Evolutionary conservation across 2,113 vertebrate species (phyloP), one percentile per base, ranked within the genome.

Genomic region (Cinclus mexicanus): DNA sequence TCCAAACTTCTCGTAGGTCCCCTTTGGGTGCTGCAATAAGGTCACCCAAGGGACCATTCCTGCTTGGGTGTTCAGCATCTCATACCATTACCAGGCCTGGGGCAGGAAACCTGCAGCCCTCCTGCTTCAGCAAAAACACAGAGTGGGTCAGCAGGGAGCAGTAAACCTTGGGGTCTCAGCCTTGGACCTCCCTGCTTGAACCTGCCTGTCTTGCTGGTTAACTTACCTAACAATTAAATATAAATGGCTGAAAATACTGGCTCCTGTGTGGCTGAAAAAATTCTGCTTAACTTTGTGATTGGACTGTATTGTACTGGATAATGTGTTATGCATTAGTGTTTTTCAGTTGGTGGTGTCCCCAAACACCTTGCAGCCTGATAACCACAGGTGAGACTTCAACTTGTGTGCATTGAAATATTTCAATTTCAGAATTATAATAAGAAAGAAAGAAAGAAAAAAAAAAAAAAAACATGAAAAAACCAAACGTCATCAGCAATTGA

Each of bases 401-500:
- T 76, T 53, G 6, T 31, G 10, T 56, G 33, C 3, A 15, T 14
- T 59, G 29, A 81, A 80, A 78, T 69, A 18, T 3, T 24, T 44
- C 29, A 21, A 33, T 64, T 82, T 49, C 46, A 61, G 12, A 71
- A 46, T 52, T 46, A 4, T 47, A 74, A 53, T 12, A 10, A 49
- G 61, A 61, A 18, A 17, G 22, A 35, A 28, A 4, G 0, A 39
- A 49, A 47, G 35, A 11, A 6, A 14, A 37, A 46, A 23, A 3
- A 0, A 10, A 55, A 42, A 35, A 6, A 5, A 25, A 82, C 49
- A 6, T 7, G 33, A 83, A 17, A 2, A 0, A 0, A 10, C 11
- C 11, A 70, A 42, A 55, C 5, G 13, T 5, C 7, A 59, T 14
- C 19, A 64, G 8, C 15, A 56, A 59, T 2, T 60, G 35, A 63